Percentiles rank a stretch among this genome's conserved stretches.
Evolutionary conservation across 2,113 vertebrate genomes (phyloP).

Genomic region (Strix uralensis): DNA sequence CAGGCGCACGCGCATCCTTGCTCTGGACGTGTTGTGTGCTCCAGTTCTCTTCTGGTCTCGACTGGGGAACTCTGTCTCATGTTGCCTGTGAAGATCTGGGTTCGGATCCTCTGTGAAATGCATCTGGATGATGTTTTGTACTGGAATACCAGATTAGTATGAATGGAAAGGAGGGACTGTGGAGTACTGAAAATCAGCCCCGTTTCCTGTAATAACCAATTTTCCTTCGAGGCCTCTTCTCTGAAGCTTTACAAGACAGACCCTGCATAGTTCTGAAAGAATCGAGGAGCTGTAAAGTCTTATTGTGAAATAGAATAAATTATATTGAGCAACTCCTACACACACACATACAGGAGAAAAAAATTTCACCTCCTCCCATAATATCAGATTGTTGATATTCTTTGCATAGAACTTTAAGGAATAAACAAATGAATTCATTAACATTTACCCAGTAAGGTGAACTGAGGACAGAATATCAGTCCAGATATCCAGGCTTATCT

Average conservation of each 20-base stretch:
- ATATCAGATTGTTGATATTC: conserved; percentile 65
- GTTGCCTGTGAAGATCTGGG: not conserved
- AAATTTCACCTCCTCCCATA: conserved; percentile 59
- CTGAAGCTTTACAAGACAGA: conserved; percentile 5
- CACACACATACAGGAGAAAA: conserved; percentile 33
- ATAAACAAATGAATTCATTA: conserved; percentile 68
- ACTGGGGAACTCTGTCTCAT: not conserved
- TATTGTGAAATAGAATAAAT: conserved; percentile 56
- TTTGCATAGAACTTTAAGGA: conserved; percentile 27
- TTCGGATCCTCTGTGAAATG: not conserved
- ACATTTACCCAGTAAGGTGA: conserved; percentile 66
- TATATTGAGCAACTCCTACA: conserved; percentile 57
- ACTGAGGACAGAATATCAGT: conserved; percentile 68
- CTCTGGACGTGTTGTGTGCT: not conserved
- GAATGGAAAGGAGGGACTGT: not conserved
- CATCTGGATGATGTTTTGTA: not conserved
- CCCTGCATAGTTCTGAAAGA: not conserved
- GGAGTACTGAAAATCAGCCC: not conserved
- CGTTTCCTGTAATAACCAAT: conserved; percentile 16
- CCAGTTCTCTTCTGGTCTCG: not conserved
- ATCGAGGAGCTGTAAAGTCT: not conserved
- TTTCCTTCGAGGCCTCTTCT: conserved; percentile 28
- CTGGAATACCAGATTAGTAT: not conserved
- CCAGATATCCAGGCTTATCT: conserved; percentile 65
- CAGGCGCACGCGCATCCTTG: not conserved